Evolutionary conservation across 2,797 vertebrate genomes (phyloP).

Genomic region (Austrolebias charrua): DNA sequence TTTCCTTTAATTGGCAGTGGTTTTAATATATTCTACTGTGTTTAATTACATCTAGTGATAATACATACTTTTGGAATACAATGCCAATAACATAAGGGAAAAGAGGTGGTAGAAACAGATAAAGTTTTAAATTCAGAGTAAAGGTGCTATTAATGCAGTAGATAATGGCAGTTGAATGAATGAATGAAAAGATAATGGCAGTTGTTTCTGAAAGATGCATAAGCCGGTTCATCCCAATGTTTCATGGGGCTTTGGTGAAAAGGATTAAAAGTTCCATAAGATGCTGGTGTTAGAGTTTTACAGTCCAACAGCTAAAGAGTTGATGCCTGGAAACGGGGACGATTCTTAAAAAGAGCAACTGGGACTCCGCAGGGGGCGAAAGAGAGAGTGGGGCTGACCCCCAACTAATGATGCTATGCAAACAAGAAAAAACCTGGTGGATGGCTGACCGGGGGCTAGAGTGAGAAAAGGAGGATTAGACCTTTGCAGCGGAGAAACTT

Average conservation of each 20-base stretch:
- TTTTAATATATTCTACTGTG: too few relatives aligned
- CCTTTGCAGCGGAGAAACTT: constrained; percentile 63
- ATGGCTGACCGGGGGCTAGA: constrained; percentile 57
- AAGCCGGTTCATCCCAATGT: constrained; percentile 59
- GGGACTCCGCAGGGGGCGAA: constrained; percentile 64
- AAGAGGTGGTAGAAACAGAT: neutral
- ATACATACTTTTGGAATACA: neutral
- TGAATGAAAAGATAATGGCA: constrained; percentile 28
- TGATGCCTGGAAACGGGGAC: constrained; percentile 71
- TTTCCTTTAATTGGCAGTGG: too few relatives aligned
- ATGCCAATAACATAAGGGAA: neutral
- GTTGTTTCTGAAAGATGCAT: constrained; percentile 50
- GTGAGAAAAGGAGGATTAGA: constrained; percentile 76
- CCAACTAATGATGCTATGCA: constrained; percentile 76
- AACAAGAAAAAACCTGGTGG: constrained; percentile 62
- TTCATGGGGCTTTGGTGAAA: constrained; percentile 68
- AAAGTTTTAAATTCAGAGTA: constrained; percentile 19
- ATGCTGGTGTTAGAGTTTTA: constrained; percentile 71
- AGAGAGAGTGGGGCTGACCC: constrained; percentile 65
- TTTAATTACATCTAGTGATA: neutral
- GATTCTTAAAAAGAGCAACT: constrained; percentile 71
- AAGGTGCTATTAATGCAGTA: constrained; percentile 19
- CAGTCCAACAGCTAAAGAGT: constrained; percentile 66
- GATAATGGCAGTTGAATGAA: constrained; percentile 29
- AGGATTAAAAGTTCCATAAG: constrained; percentile 74